These are phyloP conservation scores for Catocala nupta DNA, from an alignment of 2,888 invertebrate genomes.

Conservation along the genomic window DNA sequence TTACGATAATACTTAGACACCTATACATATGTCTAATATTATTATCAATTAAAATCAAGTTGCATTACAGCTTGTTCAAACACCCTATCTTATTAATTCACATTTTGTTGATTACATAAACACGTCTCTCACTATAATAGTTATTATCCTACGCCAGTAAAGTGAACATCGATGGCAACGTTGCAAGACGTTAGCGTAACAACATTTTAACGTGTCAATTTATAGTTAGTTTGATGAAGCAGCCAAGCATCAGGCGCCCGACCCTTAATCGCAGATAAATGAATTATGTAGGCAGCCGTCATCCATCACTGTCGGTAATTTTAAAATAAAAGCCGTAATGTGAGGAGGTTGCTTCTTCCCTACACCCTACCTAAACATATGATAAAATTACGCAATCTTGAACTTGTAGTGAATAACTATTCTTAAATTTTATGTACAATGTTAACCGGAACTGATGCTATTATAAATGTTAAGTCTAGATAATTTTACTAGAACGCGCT, in stretches of 20 bases:
- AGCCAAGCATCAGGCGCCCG: constrained; percentile 54
- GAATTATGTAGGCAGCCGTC: constrained; percentile 72
- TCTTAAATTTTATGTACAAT: no score
- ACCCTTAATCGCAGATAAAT: constrained; percentile 78
- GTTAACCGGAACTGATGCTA: no score
- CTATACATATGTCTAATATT: no score
- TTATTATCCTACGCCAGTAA: constrained; percentile 1
- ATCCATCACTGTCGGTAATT: constrained; percentile 81
- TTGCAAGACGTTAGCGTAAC: constrained; percentile 46
- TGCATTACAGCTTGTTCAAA: no score
- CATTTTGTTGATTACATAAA: neutral
- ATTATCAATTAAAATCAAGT: no score
- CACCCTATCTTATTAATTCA: no score
- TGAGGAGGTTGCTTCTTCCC: constrained; percentile 59
- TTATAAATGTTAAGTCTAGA: no score
- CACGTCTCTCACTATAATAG: neutral
- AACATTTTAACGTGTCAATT: constrained; percentile 61
- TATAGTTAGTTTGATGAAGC: constrained; percentile 62
- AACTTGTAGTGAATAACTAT: no score
- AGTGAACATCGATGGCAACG: constrained; percentile 24
- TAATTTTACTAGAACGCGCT: no score
- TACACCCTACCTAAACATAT: neutral
- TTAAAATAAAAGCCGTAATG: constrained; percentile 77
- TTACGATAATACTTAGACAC: no score
- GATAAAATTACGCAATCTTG: no score